Evolutionary conservation across 2,113 vertebrate genomes (phyloP).

Genomic region (Ammodramus savannarum): DNA sequence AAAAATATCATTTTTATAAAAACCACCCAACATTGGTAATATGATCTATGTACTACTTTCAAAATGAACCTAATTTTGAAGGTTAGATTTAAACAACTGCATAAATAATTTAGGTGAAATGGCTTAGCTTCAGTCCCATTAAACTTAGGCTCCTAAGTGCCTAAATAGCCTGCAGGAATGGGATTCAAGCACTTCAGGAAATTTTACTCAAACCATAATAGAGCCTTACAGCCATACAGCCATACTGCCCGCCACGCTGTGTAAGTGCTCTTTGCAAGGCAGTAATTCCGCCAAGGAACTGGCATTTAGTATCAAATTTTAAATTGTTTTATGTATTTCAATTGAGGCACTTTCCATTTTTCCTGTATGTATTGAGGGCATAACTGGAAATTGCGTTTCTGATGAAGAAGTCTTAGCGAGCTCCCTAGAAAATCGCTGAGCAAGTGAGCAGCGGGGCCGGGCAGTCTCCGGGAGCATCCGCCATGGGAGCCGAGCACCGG

Average conservation of each 20-base stretch:
- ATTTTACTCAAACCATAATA: neutral
- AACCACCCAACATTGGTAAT: neutral
- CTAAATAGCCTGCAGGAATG: constrained; percentile 12
- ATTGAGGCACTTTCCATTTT: neutral
- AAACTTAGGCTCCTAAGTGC: constrained; percentile 11
- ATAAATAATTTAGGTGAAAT: neutral
- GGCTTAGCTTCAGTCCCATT: neutral
- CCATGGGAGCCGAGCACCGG: neutral
- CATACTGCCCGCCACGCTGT: neutral
- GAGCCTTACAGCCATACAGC: neutral
- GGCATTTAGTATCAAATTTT: neutral
- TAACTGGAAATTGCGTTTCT: neutral
- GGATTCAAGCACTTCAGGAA: neutral
- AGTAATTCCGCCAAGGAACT: neutral
- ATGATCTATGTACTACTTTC: neutral
- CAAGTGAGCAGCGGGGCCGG: neutral
- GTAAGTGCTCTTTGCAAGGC: neutral
- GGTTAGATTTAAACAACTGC: neutral
- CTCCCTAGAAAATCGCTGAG: neutral
- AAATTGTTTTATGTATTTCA: neutral
- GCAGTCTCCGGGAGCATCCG: neutral
- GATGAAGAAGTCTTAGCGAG: neutral
- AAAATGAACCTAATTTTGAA: neutral
- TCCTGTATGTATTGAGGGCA: neutral
- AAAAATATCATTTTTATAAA: neutral